Evolutionary conservation across 2,797 vertebrate species (phyloP).

Genomic region (Melanotaenia maccullochi): DNA sequence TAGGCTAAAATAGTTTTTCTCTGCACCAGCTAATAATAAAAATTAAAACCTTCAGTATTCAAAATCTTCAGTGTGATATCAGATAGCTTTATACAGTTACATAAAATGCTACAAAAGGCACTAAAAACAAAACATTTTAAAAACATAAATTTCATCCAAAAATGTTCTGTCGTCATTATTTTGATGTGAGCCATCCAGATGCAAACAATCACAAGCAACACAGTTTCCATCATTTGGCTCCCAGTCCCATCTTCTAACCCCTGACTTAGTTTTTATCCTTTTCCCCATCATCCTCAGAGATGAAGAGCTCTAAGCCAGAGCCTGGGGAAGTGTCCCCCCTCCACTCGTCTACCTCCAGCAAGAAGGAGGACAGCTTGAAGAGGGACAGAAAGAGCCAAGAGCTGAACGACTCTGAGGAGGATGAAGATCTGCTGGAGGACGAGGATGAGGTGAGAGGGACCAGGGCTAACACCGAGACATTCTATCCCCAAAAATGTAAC

Average conservation of each 20-base stretch:
- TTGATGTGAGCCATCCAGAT: too few relatives aligned
- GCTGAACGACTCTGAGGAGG: constrained; percentile 87
- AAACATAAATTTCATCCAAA: too few relatives aligned
- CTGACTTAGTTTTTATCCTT: neutral
- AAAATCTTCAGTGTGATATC: neutral
- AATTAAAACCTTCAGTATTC: too few relatives aligned
- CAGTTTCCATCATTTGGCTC: too few relatives aligned
- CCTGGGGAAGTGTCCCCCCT: constrained; percentile 80
- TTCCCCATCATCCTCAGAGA: constrained; percentile 59
- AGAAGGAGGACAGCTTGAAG: constrained; percentile 82
- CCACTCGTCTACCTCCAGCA: constrained; percentile 78
- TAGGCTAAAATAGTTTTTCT: too few relatives aligned
- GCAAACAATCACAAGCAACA: too few relatives aligned
- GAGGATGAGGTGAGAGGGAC: constrained; percentile 75
- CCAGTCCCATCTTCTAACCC: neutral
- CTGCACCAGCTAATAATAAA: too few relatives aligned
- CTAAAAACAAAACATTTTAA: neutral
- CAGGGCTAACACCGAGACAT: too few relatives aligned
- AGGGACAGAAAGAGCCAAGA: constrained; percentile 81
- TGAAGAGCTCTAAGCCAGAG: constrained; percentile 83
- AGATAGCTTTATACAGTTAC: neutral
- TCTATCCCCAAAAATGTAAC: too few relatives aligned
- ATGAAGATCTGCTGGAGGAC: constrained; percentile 88
- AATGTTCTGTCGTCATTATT: too few relatives aligned
- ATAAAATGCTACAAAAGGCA: neutral